Conservation (phyloP, 2,797 vertebrate species). For the Peromyscus aztecus region DNA sequence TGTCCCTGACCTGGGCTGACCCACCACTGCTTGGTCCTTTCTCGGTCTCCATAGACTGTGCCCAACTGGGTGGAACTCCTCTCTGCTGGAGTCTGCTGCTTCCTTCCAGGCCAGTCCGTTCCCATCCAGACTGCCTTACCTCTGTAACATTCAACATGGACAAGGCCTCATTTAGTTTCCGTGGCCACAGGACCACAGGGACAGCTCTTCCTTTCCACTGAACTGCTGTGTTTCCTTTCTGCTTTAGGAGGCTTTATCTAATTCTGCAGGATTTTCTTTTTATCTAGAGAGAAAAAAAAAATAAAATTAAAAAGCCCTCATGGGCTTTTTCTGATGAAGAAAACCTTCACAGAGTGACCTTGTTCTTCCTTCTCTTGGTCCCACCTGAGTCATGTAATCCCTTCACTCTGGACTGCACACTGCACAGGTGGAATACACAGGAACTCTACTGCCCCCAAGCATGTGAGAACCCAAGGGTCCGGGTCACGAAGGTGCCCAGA, state of each 20-base stretch:
- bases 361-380: background rate
- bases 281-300: background rate
- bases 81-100: background rate
- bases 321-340: background rate
- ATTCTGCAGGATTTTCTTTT: background rate
- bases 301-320: background rate
- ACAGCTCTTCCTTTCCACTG: conserved; percentile 75
- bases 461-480: background rate
- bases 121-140: background rate
- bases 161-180: conserved; percentile 72
- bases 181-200: conserved; percentile 68
- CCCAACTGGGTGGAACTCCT: background rate
- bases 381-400: background rate
- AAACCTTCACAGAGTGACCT: background rate
- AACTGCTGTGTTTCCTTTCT: conserved; percentile 36
- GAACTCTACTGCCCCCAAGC: background rate
- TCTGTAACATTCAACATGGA: conserved; percentile 73
- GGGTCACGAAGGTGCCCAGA: background rate
- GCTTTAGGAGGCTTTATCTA: background rate
- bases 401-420: background rate
- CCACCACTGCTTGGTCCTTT: background rate
- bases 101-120: background rate
- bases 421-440: background rate
- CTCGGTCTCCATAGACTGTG: background rate
- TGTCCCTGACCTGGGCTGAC: background rate